A percentile compares a stretch with the other conserved stretches of the same genome.
Conservation (phyloP, 2,888 invertebrate genomes). For the Falcaria lacertinaria region DNA sequence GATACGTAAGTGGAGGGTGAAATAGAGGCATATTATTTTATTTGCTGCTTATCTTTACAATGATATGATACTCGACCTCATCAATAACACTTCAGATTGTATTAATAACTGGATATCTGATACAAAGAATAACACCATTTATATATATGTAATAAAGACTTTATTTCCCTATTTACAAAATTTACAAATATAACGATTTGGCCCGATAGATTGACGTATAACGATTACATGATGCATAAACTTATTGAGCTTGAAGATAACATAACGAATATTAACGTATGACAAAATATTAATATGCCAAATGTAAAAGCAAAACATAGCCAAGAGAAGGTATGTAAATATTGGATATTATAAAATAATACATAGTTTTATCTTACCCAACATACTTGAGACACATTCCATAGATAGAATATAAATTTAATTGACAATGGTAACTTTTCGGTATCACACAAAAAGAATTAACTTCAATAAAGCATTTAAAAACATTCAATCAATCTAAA, state of each 20-base stretch:
- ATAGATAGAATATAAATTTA: too few species aligned
- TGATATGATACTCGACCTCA: neutral
- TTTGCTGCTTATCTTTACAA: neutral
- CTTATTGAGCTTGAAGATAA: neutral
- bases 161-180: constrained; percentile 8
- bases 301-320: too few species aligned
- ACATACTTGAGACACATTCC: too few species aligned
- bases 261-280: neutral
- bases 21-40: neutral
- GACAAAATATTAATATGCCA: too few species aligned
- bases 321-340: too few species aligned
- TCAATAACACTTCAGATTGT: neutral
- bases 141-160: neutral
- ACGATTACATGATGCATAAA: neutral
- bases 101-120: too few species aligned
- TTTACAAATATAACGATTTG: constrained; percentile 23
- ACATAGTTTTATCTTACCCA: too few species aligned
- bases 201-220: constrained; percentile 17
- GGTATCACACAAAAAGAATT: neutral
- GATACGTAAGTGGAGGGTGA: neutral
- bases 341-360: too few species aligned
- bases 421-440: neutral
- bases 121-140: too few species aligned
- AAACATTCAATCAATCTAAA: too few species aligned
- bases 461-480: too few species aligned